Conservation (phyloP, 1,140 invertebrate species). For the Microplitis demolitor region DNA sequence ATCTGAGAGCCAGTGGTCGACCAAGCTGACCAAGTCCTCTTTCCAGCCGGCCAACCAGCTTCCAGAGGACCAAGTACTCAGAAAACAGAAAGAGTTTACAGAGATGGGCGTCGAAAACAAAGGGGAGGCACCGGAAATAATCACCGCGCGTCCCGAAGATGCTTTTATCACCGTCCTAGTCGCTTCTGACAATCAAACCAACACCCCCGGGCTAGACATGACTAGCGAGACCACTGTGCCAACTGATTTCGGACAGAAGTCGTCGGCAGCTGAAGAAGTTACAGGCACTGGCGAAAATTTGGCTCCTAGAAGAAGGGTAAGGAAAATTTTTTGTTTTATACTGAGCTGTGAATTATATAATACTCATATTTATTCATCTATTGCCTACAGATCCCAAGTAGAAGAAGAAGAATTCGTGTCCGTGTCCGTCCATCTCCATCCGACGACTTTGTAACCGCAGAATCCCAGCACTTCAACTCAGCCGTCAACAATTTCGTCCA, state of each 20-base stretch:
- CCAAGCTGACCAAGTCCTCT: slow-evolving; percentile 63
- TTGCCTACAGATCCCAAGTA: slow-evolving; percentile 37
- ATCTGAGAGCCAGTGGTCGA: slow-evolving; percentile 69
- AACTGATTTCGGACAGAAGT: slow-evolving; percentile 46
- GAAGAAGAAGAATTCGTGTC: slow-evolving; percentile 49
- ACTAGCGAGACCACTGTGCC: slow-evolving; percentile 18
- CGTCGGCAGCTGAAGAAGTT: slow-evolving; percentile 7
- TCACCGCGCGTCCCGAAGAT: slow-evolving; percentile 45
- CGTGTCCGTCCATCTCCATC: slow-evolving; percentile 43
- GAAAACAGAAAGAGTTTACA: slow-evolving; percentile 11
- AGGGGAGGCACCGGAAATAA: slow-evolving; percentile 44
- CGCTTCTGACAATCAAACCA: slow-evolving; percentile 35
- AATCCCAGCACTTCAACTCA: slow-evolving; percentile 51
- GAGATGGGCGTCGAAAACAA: slow-evolving; percentile 9
- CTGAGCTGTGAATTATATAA: background rate
- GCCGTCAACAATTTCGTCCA: slow-evolving; percentile 46
- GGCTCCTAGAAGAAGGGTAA: slow-evolving; percentile 15
- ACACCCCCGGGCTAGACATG: background rate
- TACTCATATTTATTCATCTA: slow-evolving; percentile 1
- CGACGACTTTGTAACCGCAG: slow-evolving; percentile 53
- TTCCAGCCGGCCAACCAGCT: slow-evolving; percentile 64
- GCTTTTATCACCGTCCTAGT: slow-evolving; percentile 44
- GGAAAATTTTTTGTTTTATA: background rate
- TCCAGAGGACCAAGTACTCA: slow-evolving; percentile 37
- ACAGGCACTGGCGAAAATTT: background rate